Evolutionary conservation across 2,888 invertebrate species (phyloP).

Genomic region (Trisateles emortualis): DNA sequence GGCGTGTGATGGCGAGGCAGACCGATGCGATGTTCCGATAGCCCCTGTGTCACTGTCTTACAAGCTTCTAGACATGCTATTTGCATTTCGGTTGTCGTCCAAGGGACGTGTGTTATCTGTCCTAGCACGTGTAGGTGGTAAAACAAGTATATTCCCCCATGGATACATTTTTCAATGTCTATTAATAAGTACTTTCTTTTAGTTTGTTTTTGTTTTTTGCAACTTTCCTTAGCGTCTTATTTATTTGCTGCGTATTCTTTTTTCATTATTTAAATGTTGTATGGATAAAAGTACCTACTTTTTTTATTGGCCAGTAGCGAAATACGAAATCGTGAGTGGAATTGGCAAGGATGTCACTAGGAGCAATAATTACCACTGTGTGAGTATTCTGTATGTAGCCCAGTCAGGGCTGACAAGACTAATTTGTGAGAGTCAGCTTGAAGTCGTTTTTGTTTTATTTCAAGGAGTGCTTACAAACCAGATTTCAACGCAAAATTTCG

Average conservation of each 20-base stretch:
- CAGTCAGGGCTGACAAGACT: too few relatives aligned
- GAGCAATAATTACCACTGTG: too few relatives aligned
- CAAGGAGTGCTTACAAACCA: too few relatives aligned
- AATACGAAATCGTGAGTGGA: too few relatives aligned
- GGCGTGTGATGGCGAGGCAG: slow-evolving; percentile 41
- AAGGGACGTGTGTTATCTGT: slow-evolving; percentile 59
- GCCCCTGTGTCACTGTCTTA: slow-evolving; percentile 60
- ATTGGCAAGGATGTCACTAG: too few relatives aligned
- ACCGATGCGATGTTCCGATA: slow-evolving; percentile 64
- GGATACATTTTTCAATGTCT: slow-evolving; percentile 30
- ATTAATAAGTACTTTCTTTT: slow-evolving; percentile 39
- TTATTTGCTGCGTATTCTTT: background rate
- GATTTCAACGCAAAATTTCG: too few relatives aligned
- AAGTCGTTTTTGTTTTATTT: too few relatives aligned
- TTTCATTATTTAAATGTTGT: background rate
- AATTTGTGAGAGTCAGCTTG: too few relatives aligned
- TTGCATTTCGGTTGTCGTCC: slow-evolving; percentile 71
- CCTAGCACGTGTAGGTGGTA: slow-evolving; percentile 47
- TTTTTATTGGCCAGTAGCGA: too few relatives aligned
- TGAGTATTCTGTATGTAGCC: too few relatives aligned
- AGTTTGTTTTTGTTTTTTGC: slow-evolving; percentile 23
- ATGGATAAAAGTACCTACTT: too few relatives aligned
- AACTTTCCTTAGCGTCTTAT: slow-evolving; percentile 5
- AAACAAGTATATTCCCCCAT: slow-evolving; percentile 51
- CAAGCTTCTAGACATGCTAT: slow-evolving; percentile 68